Base-by-base conservation (phyloP, 1,140 invertebrate species). In the Drosophila oshimai region DNA sequence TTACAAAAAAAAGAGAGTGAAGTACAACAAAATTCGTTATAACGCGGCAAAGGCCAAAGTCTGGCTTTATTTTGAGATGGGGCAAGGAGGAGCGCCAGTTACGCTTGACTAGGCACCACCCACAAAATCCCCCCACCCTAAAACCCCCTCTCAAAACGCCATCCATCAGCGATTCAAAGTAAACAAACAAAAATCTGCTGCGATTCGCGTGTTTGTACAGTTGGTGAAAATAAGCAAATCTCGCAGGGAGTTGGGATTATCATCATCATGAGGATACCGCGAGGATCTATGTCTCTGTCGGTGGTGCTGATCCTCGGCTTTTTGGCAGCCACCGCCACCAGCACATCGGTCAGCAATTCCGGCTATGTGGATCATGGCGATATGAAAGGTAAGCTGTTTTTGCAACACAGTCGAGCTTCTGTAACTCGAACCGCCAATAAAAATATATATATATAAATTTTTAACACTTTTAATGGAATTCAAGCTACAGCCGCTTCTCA, bases 361-460 rank as follows among this genome's bases (percentile, higher is more conserved):
- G 88, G 88, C 57, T 90, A 90, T 57, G 88, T 81, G 15, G 88
- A 90, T 74, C 65, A 79, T 51, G 88, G 83, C 51, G 74, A 90
- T 73, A 90, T 83, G 68, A 90, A 90, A 90, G 88, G 88, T 90
- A 78, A 86, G 87, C 75, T 29, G 42, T 70, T 69, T 69, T 60
- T 42, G 4, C 20, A 18, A 17, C 13, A 51, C 49, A 51, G 49
- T 51, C 22, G 34, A 39, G 49, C 49, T 51, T 60, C 37, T 28
- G 28, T 36, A 62, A 61, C 37, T 3, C 15, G 12, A 60, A 60
- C 22, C 39, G 37, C 58, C 37, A 45, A 45, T 9, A 9, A 29
- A 28, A 13, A 54, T 15, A n/a, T 12, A 15, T 3, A 15, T 4
- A 54, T 17, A n/a, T 12, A 61, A 22, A 29, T 24, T 15, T 12